Evolutionary conservation across 2,888 invertebrate genomes (phyloP).

Genomic region (Ametastegia equiseti): DNA sequence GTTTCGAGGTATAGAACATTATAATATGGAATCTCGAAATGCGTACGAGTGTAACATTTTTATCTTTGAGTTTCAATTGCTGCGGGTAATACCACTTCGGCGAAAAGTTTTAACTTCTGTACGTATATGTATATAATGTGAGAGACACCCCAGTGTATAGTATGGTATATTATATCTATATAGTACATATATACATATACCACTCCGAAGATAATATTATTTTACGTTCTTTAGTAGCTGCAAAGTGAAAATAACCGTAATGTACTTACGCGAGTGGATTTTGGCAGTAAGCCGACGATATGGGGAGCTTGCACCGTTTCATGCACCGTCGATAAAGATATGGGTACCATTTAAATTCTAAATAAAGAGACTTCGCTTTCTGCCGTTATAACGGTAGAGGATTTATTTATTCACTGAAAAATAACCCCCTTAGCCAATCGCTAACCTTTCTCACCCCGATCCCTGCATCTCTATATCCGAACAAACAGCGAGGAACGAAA

Average conservation of each 20-base stretch:
- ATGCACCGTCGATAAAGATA: conserved; percentile 43
- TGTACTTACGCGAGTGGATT: conserved; percentile 46
- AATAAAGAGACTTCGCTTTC: conserved; percentile 34
- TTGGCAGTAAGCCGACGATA: conserved; percentile 46
- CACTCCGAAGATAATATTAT: conserved; percentile 41
- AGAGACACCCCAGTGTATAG: not conserved
- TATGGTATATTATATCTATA: not conserved
- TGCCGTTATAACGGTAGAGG: too few relatives aligned
- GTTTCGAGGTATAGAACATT: too few relatives aligned
- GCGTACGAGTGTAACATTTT: conserved; percentile 27
- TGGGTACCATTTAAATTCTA: conserved; percentile 42
- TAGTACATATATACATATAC: not conserved
- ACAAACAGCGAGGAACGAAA: not conserved
- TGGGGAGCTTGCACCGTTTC: conserved; percentile 26
- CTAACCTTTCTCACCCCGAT: not conserved
- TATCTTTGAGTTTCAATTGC: conserved; percentile 43
- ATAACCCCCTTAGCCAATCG: not conserved
- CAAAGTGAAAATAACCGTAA: conserved; percentile 46
- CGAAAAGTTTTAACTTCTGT: conserved; percentile 42
- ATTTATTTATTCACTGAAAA: not conserved
- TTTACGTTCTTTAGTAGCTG: conserved; percentile 45
- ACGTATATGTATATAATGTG: not conserved
- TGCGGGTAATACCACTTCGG: conserved; percentile 37
- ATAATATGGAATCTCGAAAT: conserved; percentile 23
- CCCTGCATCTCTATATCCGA: not conserved